These are phyloP conservation scores for Metacarcinus magister DNA, from an alignment of 2,888 invertebrate genomes.

Conservation along the genomic window DNA sequence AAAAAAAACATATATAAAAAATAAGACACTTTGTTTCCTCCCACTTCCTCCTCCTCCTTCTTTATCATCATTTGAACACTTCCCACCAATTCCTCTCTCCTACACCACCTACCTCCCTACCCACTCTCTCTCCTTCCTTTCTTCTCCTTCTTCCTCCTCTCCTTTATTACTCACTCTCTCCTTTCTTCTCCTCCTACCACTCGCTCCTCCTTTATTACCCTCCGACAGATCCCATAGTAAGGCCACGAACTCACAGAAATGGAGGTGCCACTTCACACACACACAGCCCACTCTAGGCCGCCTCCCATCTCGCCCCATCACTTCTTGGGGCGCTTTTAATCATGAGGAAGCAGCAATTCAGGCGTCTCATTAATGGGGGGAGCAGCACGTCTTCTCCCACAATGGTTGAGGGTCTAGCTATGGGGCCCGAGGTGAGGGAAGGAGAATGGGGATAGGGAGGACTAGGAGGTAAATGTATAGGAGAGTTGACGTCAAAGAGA, in stretches of 20 bases:
- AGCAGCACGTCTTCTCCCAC: neutral
- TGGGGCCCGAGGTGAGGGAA: neutral
- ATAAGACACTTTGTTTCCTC: too few species aligned
- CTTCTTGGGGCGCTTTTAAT: slow-evolving; percentile 17
- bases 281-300: neutral
- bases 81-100: neutral
- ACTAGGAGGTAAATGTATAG: neutral
- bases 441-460: neutral
- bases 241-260: neutral
- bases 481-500: neutral
- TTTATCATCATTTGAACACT: neutral
- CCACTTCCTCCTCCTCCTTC: neutral
- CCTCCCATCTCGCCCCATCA: slow-evolving; percentile 15
- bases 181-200: neutral
- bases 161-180: neutral
- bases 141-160: neutral
- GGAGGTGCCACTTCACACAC: neutral
- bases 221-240: neutral
- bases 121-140: neutral
- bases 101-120: neutral
- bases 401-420: slow-evolving; percentile 3
- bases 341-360: slow-evolving; percentile 23
- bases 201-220: neutral
- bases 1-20: neutral
- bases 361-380: neutral